Conservation (phyloP, 2,113 vertebrate genomes). For the Mastomys coucha region DNA sequence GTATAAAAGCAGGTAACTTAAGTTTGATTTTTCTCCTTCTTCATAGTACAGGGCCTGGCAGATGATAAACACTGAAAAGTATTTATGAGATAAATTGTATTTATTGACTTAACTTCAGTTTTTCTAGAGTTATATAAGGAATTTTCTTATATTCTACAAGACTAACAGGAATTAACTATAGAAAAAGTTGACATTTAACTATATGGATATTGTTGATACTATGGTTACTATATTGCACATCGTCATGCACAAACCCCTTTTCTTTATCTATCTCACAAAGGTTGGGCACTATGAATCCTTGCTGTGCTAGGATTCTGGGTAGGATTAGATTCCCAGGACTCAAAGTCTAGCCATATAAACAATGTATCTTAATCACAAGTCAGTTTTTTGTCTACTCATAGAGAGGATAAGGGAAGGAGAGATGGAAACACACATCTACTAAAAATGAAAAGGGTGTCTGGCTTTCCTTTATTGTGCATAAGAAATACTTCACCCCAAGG, state of each 20-base stretch:
- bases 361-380: neutral
- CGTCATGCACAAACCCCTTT: neutral
- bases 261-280: slow-evolving; percentile 22
- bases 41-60: too few species aligned
- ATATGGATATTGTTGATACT: neutral
- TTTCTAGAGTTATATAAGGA: too few species aligned
- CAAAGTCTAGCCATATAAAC: too few species aligned
- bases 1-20: too few species aligned
- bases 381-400: slow-evolving; percentile 7
- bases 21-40: too few species aligned
- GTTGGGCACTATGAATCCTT: neutral
- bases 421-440: neutral
- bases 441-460: neutral
- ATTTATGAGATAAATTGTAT: too few species aligned
- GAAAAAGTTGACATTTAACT: neutral
- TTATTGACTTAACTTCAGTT: too few species aligned
- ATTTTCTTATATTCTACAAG: neutral
- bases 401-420: neutral
- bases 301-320: neutral
- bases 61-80: too few species aligned
- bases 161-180: neutral
- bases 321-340: neutral
- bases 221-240: neutral
- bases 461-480: neutral
- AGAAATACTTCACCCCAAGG: neutral